Percentiles rank a stretch among this genome's conserved stretches.
Conservation (phyloP, 2,797 vertebrate species). For the Capromys pilorides region DNA sequence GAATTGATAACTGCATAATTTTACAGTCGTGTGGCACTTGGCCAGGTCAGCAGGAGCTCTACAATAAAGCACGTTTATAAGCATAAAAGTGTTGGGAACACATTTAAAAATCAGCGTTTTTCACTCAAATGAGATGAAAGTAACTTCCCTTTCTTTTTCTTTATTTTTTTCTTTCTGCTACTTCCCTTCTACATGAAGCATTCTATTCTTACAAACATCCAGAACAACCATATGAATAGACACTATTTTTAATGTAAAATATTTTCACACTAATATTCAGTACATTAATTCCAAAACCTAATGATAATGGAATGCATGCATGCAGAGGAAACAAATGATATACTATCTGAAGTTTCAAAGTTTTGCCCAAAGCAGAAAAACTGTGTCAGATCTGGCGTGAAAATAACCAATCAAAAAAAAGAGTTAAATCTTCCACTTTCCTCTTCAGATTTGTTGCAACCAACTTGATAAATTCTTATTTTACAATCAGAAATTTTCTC, state of each 20-base stretch:
- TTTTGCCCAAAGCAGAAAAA: background rate
- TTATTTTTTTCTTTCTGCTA: background rate
- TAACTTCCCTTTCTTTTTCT: no score
- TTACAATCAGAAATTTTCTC: background rate
- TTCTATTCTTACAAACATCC: background rate
- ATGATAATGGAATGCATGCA: background rate
- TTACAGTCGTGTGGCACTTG: background rate
- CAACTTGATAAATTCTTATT: background rate
- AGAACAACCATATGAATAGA: background rate
- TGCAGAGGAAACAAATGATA: background rate
- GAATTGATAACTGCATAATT: conserved; percentile 24
- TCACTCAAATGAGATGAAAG: background rate
- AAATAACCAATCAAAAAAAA: background rate
- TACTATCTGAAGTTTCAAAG: background rate
- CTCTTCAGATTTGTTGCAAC: background rate
- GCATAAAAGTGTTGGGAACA: background rate
- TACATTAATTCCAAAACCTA: background rate
- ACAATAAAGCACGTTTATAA: conserved; percentile 31
- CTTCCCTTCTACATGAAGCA: background rate
- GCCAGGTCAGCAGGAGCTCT: background rate
- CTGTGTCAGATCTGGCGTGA: background rate
- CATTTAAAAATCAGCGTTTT: conserved; percentile 23
- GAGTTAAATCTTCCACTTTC: background rate
- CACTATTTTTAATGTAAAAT: background rate
- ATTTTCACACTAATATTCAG: background rate